Percentiles rank a stretch among this genome's conserved stretches.
These are phyloP conservation scores for Nebria ingens DNA, from an alignment of 1,140 invertebrate genomes.

Conservation along the genomic window DNA sequence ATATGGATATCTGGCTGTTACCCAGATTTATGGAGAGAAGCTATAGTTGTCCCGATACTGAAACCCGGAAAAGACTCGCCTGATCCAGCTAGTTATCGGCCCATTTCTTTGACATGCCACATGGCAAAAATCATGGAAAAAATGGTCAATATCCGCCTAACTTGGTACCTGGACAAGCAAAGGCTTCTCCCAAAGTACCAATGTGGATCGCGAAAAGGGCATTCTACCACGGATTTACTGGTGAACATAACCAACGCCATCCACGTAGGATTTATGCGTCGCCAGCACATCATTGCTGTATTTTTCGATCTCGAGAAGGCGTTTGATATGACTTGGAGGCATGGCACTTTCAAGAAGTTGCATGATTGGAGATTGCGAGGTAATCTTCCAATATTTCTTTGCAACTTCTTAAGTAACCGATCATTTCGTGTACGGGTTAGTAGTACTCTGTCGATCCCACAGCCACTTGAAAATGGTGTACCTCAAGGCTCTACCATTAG, in stretches of 20 bases:
- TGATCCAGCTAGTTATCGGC: not conserved
- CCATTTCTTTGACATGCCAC: not conserved
- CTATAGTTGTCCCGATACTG: not conserved
- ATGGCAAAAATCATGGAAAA: not conserved
- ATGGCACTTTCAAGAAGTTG: not conserved
- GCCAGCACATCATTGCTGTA: not conserved
- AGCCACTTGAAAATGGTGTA: not conserved
- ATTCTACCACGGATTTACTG: not conserved
- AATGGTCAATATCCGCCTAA: not conserved
- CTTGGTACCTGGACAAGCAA: not conserved
- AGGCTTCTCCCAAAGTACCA: not conserved
- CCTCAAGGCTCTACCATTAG: not conserved
- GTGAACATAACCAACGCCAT: not conserved
- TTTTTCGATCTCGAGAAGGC: not conserved
- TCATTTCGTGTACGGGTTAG: not conserved
- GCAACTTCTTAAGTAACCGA: not conserved
- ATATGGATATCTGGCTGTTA: not conserved
- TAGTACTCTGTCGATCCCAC: not conserved
- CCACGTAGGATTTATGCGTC: not conserved
- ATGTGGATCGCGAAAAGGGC: not conserved
- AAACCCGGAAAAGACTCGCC: not conserved
- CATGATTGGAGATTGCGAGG: not conserved
- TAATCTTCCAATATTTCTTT: not conserved
- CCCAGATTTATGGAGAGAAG: not conserved
- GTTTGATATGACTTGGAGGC: conserved; percentile 4